Percentiles rank a stretch among this genome's conserved stretches.
Conservation (phyloP, 92 coral and sea anemone genomes). For the Paragorgia papillata region DNA sequence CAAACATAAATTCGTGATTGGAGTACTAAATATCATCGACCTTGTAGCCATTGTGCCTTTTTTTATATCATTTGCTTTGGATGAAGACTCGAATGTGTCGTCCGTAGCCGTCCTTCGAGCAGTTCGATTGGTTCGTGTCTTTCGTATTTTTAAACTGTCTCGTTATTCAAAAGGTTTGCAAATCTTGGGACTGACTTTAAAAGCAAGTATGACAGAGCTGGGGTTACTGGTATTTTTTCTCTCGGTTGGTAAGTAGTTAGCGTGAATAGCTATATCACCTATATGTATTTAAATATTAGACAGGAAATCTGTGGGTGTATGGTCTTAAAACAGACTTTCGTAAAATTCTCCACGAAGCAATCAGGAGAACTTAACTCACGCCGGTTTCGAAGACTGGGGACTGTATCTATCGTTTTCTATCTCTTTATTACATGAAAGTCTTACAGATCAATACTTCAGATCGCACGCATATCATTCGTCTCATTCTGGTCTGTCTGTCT, state of each 20-base stretch:
- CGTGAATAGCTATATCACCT: too few relatives aligned
- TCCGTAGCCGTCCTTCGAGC: constrained; percentile 89
- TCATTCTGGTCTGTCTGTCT: too few relatives aligned
- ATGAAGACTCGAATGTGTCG: constrained; percentile 75
- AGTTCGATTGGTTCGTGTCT: constrained; percentile 88
- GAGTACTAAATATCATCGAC: constrained; percentile 86
- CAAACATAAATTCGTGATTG: constrained; percentile 83
- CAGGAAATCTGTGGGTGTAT: too few relatives aligned
- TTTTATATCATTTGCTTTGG: constrained; percentile 78
- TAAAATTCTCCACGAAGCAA: too few relatives aligned
- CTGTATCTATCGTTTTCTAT: too few relatives aligned
- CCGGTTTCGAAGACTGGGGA: too few relatives aligned
- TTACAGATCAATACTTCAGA: too few relatives aligned
- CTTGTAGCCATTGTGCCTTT: constrained; percentile 87
- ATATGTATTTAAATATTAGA: too few relatives aligned
- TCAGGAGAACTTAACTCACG: too few relatives aligned
- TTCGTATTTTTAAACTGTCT: constrained; percentile 91
- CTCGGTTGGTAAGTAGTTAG: constrained; percentile 63
- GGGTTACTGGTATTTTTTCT: constrained; percentile 87
- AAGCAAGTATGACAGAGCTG: constrained; percentile 87
- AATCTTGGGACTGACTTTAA: constrained; percentile 88
- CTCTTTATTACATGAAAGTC: too few relatives aligned
- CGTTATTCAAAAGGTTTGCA: constrained; percentile 94
- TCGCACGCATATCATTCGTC: too few relatives aligned
- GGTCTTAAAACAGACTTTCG: too few relatives aligned